Percentiles rank a stretch among this genome's conserved stretches.
These are phyloP conservation scores for Chinchilla lanigera DNA, from an alignment of 2,113 vertebrate genomes.

Conservation along the genomic window DNA sequence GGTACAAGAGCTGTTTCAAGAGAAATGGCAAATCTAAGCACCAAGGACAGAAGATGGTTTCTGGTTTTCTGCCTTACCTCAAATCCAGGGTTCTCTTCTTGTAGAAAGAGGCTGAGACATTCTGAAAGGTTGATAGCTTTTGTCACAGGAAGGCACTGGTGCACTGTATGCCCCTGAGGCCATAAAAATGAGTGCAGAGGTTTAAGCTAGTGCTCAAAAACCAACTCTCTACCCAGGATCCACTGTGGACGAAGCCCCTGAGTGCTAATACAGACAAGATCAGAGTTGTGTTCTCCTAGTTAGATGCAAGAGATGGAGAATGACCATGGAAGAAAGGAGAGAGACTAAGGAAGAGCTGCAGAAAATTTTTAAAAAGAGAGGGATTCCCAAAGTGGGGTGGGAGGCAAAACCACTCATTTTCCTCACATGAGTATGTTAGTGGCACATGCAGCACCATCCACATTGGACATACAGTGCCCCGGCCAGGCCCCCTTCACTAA, in stretches of 20 bases:
- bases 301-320: background rate
- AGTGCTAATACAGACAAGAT: background rate
- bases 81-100: slow-evolving; percentile 27
- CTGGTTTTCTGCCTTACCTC: background rate
- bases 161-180: background rate
- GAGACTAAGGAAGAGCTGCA: background rate
- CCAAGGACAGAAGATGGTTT: background rate
- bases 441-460: fast-evolving
- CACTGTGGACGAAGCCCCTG: background rate
- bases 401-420: background rate
- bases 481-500: background rate
- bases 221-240: background rate
- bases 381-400: background rate
- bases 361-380: background rate
- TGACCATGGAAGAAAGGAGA: background rate
- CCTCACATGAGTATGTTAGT: background rate
- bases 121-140: background rate
- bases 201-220: background rate
- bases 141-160: background rate
- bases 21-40: background rate
- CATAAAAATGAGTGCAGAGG: background rate
- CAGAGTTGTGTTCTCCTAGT: background rate
- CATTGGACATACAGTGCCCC: background rate
- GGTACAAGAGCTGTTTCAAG: background rate
- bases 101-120: background rate